These are phyloP conservation scores for Metridium senile DNA, from an alignment of 92 coral and sea anemone species.

Conservation along the genomic window DNA sequence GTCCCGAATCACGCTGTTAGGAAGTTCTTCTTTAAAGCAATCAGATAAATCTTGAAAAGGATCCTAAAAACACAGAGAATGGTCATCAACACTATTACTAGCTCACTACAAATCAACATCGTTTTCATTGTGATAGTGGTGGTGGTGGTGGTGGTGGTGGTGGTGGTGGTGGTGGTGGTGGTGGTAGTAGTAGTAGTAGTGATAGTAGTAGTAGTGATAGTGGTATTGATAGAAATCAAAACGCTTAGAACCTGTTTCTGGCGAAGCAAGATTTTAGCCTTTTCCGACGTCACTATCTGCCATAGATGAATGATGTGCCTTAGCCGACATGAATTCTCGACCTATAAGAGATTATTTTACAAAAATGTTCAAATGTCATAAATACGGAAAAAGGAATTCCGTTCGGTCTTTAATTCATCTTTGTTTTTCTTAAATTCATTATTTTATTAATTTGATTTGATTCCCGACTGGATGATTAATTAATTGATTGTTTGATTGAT, in stretches of 20 bases:
- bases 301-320: conserved; percentile 79
- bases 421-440: neutral
- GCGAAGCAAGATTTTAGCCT: conserved; percentile 56
- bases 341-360: conserved; percentile 44
- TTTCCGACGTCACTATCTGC: conserved; percentile 67
- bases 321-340: conserved; percentile 73
- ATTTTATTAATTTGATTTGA: neutral
- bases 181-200: too few species aligned
- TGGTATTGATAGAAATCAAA: neutral
- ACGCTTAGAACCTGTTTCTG: conserved; percentile 70
- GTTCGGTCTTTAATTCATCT: neutral
- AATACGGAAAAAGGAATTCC: neutral
- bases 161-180: too few species aligned
- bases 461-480: neutral
- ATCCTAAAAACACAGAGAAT: conserved; percentile 42
- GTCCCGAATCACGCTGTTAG: conserved; percentile 17
- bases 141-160: too few species aligned
- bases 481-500: neutral
- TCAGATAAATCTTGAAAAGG: conserved; percentile 70
- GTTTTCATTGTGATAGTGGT: too few species aligned
- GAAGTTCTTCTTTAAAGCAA: conserved; percentile 44
- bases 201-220: too few species aligned
- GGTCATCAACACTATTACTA: neutral
- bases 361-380: too few species aligned
- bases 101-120: too few species aligned